phyloP scores from a whole-genome alignment of 92 coral and sea anemone genomes.

The Metridium senile region DNA sequence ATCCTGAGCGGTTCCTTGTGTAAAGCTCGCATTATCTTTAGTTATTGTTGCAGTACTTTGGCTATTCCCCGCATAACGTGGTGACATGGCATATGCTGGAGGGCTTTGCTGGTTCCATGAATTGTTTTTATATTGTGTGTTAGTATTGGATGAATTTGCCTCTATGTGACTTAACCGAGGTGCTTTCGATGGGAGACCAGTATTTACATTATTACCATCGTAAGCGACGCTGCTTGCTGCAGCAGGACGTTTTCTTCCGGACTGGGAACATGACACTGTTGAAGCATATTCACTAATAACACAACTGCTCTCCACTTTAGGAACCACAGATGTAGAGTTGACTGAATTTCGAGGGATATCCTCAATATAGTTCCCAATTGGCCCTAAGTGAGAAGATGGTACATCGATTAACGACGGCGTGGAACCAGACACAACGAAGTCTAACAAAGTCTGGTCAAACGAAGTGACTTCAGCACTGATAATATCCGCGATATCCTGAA shows the following conservation, averaged over 20 bases:
- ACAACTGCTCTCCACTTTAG: conserved; percentile 51
- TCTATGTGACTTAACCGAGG: conserved; percentile 30
- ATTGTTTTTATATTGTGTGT: background rate
- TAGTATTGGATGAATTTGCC: background rate
- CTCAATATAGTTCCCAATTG: conserved; percentile 35
- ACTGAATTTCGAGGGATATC: conserved; percentile 20
- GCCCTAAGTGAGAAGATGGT: conserved; percentile 26
- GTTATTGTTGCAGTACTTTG: background rate
- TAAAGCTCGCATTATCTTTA: background rate
- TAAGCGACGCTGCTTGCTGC: conserved; percentile 1
- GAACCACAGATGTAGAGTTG: conserved; percentile 1
- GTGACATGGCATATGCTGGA: background rate
- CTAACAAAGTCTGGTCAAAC: conserved; percentile 53
- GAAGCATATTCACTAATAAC: conserved; percentile 15
- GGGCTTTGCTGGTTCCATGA: background rate
- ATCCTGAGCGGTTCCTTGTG: background rate
- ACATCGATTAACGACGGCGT: background rate
- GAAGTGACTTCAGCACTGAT: conserved; percentile 53
- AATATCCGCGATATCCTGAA: conserved; percentile 42
- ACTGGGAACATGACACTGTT: conserved; percentile 13
- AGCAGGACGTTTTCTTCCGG: conserved; percentile 27
- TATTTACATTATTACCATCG: background rate
- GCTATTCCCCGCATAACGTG: background rate
- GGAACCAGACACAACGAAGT: conserved; percentile 53
- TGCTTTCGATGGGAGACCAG: background rate